Percentiles rank a stretch among this genome's conserved stretches.
phyloP scores from a whole-genome alignment of 2,888 invertebrate species.

The Leucozona laternaria region DNA sequence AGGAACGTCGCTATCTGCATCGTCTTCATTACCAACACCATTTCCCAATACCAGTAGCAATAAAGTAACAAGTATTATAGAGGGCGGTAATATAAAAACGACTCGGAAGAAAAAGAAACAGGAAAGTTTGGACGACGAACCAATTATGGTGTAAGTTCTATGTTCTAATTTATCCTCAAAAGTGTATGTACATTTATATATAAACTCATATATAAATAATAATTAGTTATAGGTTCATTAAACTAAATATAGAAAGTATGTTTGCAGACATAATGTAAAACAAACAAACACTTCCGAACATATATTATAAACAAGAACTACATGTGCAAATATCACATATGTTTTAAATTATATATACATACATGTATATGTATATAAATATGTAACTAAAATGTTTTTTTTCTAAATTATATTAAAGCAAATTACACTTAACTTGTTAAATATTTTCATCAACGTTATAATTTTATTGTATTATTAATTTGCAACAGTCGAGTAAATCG shows the following conservation, averaged over 20 bases:
- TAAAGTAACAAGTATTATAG: constrained; percentile 77
- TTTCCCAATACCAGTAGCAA: constrained; percentile 65
- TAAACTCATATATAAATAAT: constrained; percentile 46
- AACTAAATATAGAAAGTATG: constrained; percentile 44
- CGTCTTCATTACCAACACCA: constrained; percentile 58
- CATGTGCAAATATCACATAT: constrained; percentile 17
- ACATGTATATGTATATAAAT: not conserved
- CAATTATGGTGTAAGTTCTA: constrained; percentile 78
- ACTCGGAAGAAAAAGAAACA: constrained; percentile 77
- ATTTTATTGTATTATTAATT: not conserved
- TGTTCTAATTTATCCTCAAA: constrained; percentile 34
- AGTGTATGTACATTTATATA: constrained; percentile 38
- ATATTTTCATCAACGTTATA: not conserved
- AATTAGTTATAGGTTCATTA: constrained; percentile 44
- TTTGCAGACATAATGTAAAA: constrained; percentile 41
- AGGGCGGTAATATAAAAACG: constrained; percentile 75
- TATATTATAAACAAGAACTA: constrained; percentile 11
- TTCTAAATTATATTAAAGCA: constrained; percentile 14
- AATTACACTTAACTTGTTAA: not conserved
- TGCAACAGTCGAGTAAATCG: not conserved
- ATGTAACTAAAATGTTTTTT: constrained; percentile 1
- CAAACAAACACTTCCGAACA: constrained; percentile 43
- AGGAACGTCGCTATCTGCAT: constrained; percentile 47
- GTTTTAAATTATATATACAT: constrained; percentile 21
- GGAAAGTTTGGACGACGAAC: constrained; percentile 78